phyloP scores from a whole-genome alignment of 92 coral and sea anemone genomes.

The Zoanthus sociatus region DNA sequence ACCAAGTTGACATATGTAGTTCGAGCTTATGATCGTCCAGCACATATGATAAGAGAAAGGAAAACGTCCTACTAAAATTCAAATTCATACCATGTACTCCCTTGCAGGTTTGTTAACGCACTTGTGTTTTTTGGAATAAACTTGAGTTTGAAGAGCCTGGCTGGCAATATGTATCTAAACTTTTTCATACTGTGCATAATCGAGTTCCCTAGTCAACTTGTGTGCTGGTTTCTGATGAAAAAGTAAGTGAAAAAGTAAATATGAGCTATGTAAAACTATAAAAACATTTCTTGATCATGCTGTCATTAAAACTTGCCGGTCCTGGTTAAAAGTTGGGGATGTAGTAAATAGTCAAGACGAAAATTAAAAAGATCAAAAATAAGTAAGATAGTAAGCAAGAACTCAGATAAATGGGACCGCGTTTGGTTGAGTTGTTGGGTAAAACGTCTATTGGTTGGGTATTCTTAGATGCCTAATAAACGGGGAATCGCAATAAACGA shows the following conservation, averaged over 20 bases:
- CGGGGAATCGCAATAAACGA: no score
- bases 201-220: conserved; percentile 74
- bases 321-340: no score
- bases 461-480: no score
- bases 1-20: not conserved
- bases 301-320: no score
- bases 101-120: conserved; percentile 83
- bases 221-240: conserved; percentile 71
- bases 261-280: not conserved
- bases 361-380: no score
- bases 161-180: conserved; percentile 83
- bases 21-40: not conserved
- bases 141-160: conserved; percentile 75
- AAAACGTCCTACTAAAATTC: not conserved
- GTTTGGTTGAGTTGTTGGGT: no score
- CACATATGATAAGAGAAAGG: not conserved
- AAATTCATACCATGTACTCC: not conserved
- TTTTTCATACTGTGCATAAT: conserved; percentile 76
- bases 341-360: no score
- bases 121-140: conserved; percentile 80
- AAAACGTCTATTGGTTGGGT: no score
- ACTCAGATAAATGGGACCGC: no score
- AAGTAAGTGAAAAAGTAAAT: conserved; percentile 50
- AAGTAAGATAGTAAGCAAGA: no score
- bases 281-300: not conserved